Evolutionary conservation across 2,888 invertebrate species (phyloP), one percentile per base, ranked within the genome.

Genomic region (Cyaniris semiargus): DNA sequence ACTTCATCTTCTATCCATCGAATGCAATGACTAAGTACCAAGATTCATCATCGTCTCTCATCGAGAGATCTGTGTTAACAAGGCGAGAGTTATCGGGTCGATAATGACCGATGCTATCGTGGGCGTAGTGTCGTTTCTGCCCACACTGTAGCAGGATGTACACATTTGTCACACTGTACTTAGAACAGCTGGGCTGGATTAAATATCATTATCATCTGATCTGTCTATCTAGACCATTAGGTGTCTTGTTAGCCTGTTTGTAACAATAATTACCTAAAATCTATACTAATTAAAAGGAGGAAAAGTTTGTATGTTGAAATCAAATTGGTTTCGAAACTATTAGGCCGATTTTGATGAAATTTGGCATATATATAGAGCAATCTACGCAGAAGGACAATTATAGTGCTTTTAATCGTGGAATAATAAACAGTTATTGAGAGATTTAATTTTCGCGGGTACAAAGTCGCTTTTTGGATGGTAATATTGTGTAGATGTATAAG

Each of bases 51-150:
- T 66, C 66, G 15, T 31, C 66, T 27, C 15, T 66, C 66, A 6
- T 31, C 66, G 13, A 6, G 6, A 27, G 66, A 66, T 31, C 66
- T 74, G 21, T 21, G 44, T 74, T 27, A 74, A 48, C 74, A 23
- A 27, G 74, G 18, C 74, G 27, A 18, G 74, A 74, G 48, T 44
- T 72, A 44, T 74, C 44, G 27, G 72, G 21, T 4, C 38, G 72
- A 72, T 72, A 72, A 72, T 72, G 72, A 72, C 38, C 21, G 72
- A 38, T 44, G 21, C 13, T 6, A 44, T 23, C 7, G 74, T 74
- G 74, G 74, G 74, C 53, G 74, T 74, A 48, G 74, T 53, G 48
- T 74, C 74, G 48, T 72, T 44, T 44, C 74, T 15, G 53, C 74
- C 74, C 74, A 74, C 74, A 44, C 38, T 72, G 66, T 31, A 66